A percentile compares a stretch with the other conserved stretches of the same genome.
phyloP scores from a whole-genome alignment of 2,888 invertebrate genomes.

The Flabesymbios commensalis region DNA sequence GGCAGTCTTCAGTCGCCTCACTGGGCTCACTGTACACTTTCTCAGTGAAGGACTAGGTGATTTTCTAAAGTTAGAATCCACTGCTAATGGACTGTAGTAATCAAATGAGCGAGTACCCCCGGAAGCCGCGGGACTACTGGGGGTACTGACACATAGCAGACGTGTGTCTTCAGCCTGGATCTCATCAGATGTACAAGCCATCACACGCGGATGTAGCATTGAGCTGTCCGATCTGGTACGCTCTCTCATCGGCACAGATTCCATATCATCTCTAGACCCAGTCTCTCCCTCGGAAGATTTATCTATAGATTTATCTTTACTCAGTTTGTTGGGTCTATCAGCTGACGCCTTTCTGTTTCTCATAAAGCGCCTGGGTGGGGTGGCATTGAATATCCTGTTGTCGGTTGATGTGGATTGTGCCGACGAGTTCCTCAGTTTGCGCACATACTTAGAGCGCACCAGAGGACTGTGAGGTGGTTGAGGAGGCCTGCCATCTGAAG shows the following conservation, averaged over 20 bases:
- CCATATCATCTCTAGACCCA: neutral
- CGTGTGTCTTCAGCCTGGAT: neutral
- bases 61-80: neutral
- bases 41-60: conserved; percentile 5
- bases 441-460: conserved; percentile 21
- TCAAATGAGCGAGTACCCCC: neutral
- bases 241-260: neutral
- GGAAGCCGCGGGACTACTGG: neutral
- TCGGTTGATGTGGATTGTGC: neutral
- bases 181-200: too few relatives aligned
- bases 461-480: conserved; percentile 23
- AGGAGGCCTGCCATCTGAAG: neutral
- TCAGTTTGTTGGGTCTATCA: too few relatives aligned
- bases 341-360: conserved; percentile 13
- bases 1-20: conserved; percentile 51
- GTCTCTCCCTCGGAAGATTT: neutral
- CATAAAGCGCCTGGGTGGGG: conserved; percentile 19
- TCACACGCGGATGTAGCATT: neutral
- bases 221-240: conserved; percentile 10
- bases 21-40: conserved; percentile 30
- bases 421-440: conserved; percentile 8
- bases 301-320: too few relatives aligned
- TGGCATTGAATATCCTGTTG: conserved; percentile 16
- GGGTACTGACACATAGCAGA: neutral
- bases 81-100: too few relatives aligned